Evolutionary conservation across 2,888 invertebrate genomes (phyloP).

Genomic region (Agrochola lota): DNA sequence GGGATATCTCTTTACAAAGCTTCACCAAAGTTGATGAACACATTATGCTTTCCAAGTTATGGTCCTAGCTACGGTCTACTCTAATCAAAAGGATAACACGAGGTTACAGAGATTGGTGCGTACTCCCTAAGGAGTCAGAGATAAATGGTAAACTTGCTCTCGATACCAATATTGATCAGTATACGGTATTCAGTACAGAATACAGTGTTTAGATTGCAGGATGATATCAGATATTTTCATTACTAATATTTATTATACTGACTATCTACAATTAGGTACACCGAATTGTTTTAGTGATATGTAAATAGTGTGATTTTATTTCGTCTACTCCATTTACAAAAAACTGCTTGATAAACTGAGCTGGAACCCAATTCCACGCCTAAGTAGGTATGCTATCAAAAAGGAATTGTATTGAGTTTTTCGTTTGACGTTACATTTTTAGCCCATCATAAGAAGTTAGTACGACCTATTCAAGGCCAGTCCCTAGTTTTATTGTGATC

Average conservation of each 20-base stretch:
- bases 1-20: neutral
- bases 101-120: neutral
- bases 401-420: constrained; percentile 1
- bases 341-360: neutral
- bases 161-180: constrained; percentile 9
- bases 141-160: constrained; percentile 5
- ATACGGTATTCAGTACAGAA: no score
- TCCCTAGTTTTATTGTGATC: constrained; percentile 1
- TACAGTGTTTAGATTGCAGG: constrained; percentile 8
- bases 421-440: constrained; percentile 3
- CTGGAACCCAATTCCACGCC: neutral
- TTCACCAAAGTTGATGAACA: neutral
- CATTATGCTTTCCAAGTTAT: neutral
- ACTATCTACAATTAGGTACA: neutral
- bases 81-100: neutral
- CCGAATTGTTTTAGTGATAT: neutral
- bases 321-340: neutral
- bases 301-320: constrained; percentile 11
- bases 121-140: neutral
- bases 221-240: constrained; percentile 10
- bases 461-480: constrained; percentile 15
- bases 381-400: constrained; percentile 3
- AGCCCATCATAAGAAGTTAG: constrained; percentile 4
- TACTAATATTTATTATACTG: constrained; percentile 1
- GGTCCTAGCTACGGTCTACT: neutral